These are phyloP conservation scores for Sinhomidia bicolor DNA, from an alignment of 2,888 invertebrate genomes.

Conservation along the genomic window DNA sequence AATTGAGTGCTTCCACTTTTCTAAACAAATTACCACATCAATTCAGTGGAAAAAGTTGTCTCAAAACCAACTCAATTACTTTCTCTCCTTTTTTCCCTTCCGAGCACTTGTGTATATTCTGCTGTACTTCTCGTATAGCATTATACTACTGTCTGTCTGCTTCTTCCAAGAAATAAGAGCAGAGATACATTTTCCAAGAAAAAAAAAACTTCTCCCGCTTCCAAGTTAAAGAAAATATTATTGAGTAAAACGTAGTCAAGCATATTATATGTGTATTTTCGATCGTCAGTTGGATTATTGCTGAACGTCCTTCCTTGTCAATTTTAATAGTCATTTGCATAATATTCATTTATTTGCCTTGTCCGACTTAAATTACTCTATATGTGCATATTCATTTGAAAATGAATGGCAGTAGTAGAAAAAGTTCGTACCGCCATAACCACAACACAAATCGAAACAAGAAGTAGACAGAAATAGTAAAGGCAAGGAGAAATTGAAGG, in stretches of 20 bases:
- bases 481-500: not conserved
- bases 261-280: not conserved
- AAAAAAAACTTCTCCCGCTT: not conserved
- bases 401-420: conserved; percentile 1
- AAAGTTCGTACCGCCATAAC: not conserved
- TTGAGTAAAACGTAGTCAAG: not conserved
- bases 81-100: not conserved
- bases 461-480: not conserved
- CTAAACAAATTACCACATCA: conserved; percentile 73
- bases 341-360: conserved; percentile 55
- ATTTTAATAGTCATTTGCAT: conserved; percentile 52
- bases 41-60: conserved; percentile 63
- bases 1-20: conserved; percentile 56
- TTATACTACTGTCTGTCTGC: not conserved
- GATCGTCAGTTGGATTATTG: not conserved
- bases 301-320: conserved; percentile 39
- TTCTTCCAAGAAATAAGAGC: not conserved
- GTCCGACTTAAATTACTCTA: conserved; percentile 44
- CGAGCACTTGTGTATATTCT: not conserved
- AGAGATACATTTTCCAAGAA: conserved; percentile 17
- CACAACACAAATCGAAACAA: too few relatives aligned
- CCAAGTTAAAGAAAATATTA: not conserved
- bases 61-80: conserved; percentile 68
- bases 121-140: not conserved
- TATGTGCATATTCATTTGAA: not conserved